Evolutionary conservation across 2,113 vertebrate species (phyloP).

Genomic region (Coptodon bakossiorum): DNA sequence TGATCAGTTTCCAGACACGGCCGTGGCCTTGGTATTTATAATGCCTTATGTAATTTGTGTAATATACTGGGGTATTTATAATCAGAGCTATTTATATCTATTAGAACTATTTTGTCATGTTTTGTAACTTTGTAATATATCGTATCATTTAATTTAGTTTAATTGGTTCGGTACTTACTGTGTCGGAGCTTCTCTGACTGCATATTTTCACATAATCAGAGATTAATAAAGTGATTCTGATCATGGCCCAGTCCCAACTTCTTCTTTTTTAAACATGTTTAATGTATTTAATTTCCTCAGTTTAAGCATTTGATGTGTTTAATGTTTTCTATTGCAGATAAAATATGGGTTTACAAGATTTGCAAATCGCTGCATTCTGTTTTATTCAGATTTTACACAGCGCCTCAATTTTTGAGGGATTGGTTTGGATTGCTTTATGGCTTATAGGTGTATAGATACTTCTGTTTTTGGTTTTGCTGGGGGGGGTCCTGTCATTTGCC

Average conservation of each 20-base stretch:
- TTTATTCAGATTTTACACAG: background rate
- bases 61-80: background rate
- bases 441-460: background rate
- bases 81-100: background rate
- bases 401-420: background rate
- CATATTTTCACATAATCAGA: background rate
- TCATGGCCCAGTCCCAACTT: background rate
- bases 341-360: background rate
- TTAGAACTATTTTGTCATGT: background rate
- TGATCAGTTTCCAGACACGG: background rate
- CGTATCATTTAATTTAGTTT: background rate
- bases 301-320: background rate
- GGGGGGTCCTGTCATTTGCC: rapidly evolving
- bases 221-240: background rate
- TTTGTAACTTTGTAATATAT: background rate
- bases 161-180: background rate
- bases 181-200: background rate
- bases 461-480: background rate
- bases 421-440: background rate
- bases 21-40: background rate
- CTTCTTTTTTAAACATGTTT: background rate
- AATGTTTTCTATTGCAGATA: background rate
- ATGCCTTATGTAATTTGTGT: background rate
- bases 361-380: background rate
- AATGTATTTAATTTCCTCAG: background rate